A percentile compares a stretch with the other conserved stretches of the same genome.
These are phyloP conservation scores for Dicrurus megarhynchus DNA, from an alignment of 2,113 vertebrate species.

Conservation along the genomic window DNA sequence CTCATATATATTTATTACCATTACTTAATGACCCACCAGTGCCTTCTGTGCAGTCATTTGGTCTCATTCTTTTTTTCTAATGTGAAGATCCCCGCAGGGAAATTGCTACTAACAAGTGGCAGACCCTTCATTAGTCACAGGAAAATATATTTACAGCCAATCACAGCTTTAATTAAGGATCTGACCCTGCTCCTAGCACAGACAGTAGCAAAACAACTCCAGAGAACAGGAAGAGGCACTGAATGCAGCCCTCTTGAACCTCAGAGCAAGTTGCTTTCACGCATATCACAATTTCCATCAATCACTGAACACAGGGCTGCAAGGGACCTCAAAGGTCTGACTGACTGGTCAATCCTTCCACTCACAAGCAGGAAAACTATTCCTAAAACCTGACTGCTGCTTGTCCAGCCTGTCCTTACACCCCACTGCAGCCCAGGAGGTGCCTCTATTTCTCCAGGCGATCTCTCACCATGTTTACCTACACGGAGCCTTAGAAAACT, in stretches of 20 bases:
- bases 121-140: neutral
- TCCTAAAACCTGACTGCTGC: neutral
- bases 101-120: neutral
- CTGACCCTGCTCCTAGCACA: neutral
- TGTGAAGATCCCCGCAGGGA: neutral
- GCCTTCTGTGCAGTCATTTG: neutral
- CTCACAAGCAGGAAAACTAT: neutral
- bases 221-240: neutral
- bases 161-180: conserved; percentile 7
- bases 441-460: neutral
- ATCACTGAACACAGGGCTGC: neutral
- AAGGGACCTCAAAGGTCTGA: neutral
- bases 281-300: neutral
- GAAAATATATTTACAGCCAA: neutral
- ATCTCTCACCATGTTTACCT: neutral
- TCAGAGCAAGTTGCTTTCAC: neutral
- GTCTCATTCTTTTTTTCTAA: neutral
- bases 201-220: neutral
- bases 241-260: neutral
- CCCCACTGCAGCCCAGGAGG: neutral
- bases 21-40: neutral
- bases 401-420: neutral
- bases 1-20: neutral
- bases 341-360: neutral
- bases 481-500: neutral